Base-by-base conservation (phyloP, 2,113 vertebrate species). In the Furnarius figulus region DNA sequence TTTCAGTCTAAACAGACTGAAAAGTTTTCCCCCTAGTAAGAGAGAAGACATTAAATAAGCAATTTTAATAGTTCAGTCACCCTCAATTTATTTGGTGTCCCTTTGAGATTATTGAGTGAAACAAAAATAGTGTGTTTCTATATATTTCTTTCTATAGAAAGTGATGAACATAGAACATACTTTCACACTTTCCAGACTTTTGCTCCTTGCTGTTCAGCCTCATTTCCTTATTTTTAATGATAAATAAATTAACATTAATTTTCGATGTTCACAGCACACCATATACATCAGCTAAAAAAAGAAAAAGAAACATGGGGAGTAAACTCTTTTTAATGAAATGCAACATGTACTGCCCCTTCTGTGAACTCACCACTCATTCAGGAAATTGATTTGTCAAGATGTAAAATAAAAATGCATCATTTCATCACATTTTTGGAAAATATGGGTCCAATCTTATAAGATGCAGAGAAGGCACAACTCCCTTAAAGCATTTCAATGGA, bases 1-100 rank as follows among this genome's bases (percentile, higher is more conserved):
- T 97, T 97, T 97, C 90, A 96, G 94, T 94, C 92, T 98, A 97
- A 97, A 97, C 94, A 97, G 91, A 94, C 92, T 95, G 88, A 97
- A 96, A 97, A 94, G 91, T 80, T 98, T 98, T 97, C 93, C 94
- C 92, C 49, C 52, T 94, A 87, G 89, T 90, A 93, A 94, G 95
- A 97, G 73, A 92, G 94, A 95, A 87, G 85, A 73, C 90, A 87
- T 97, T 97, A 98, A 97, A 97, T 97, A 97, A 97, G 92, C 85
- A 31, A 79, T 92, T 97, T 97, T 96, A 97, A 95, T 96, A 97
- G 90, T 87, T 92, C 93, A 95, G 91, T 97, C 86, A 96, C 85
- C 87, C 96, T 96, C 90, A 94, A 97, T 93, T 96, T 96, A 95
- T 97, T 96, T 97, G 94, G 91, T 97, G 89, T 93, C 77, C 96